Evolutionary conservation across 2,888 invertebrate species (phyloP).

Genomic region (Bombylius major): DNA sequence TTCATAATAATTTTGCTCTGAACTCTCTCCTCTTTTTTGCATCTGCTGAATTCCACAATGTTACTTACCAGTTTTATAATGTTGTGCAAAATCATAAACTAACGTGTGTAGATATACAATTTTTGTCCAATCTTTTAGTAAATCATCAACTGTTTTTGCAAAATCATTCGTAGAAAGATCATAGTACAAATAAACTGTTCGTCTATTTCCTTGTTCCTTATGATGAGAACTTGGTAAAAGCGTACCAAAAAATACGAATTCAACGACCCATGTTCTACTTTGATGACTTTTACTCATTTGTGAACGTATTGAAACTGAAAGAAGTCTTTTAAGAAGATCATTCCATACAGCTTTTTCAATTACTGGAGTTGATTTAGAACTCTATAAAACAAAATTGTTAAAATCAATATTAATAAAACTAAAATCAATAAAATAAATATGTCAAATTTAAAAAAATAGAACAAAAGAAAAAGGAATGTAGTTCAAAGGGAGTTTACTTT

Average conservation of each 20-base stretch:
- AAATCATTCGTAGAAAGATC: conserved; percentile 79
- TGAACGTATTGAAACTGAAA: conserved; percentile 73
- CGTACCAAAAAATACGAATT: conserved; percentile 76
- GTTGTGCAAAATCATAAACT: conserved; percentile 69
- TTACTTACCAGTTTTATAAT: conserved; percentile 54
- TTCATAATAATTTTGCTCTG: no score
- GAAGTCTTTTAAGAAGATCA: conserved; percentile 60
- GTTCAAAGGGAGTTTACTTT: background rate
- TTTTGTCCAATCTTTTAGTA: conserved; percentile 85
- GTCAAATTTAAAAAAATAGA: background rate
- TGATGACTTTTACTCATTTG: conserved; percentile 60
- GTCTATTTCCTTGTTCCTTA: conserved; percentile 73
- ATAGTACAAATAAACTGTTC: conserved; percentile 82
- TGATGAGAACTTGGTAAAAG: conserved; percentile 67
- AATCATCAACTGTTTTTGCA: conserved; percentile 67
- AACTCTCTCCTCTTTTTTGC: no score
- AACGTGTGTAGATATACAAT: conserved; percentile 81
- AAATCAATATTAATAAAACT: no score
- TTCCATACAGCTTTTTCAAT: conserved; percentile 46
- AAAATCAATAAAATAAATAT: background rate
- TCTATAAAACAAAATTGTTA: conserved; percentile 1
- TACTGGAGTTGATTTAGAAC: conserved; percentile 21
- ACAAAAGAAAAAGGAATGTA: background rate
- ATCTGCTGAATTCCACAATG: background rate
- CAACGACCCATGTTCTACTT: conserved; percentile 75